phyloP scores from a whole-genome alignment of 2,797 vertebrate genomes.

The Cynopterus sphinx region DNA sequence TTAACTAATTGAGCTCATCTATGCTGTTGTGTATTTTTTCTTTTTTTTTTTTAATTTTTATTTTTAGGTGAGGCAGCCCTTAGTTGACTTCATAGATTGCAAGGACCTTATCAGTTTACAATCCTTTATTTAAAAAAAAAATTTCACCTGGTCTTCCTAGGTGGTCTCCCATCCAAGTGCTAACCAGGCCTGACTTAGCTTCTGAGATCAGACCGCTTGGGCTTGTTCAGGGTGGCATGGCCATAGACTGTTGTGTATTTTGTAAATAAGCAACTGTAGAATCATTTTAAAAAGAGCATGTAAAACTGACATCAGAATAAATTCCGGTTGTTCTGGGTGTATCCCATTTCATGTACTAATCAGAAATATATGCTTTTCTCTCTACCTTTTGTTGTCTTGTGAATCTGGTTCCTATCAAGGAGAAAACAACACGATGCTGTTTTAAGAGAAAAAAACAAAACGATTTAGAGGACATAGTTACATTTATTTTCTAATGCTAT shows the following conservation, averaged over 20 bases:
- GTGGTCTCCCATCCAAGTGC: too few species aligned
- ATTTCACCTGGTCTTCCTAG: too few species aligned
- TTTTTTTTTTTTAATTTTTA: too few species aligned
- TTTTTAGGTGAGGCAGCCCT: not conserved
- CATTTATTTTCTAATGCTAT: not conserved
- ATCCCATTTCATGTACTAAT: not conserved
- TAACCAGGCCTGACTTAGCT: too few species aligned
- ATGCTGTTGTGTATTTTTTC: not conserved
- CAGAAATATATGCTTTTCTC: not conserved
- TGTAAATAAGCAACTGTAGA: not conserved
- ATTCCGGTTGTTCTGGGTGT: not conserved
- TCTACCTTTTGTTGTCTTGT: constrained; percentile 2
- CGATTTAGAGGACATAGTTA: not conserved
- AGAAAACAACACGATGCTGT: not conserved
- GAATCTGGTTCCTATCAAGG: not conserved
- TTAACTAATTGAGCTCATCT: not conserved
- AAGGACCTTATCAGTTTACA: too few species aligned
- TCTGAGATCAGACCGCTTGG: too few species aligned
- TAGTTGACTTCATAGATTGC: too few species aligned
- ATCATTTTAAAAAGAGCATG: constrained; percentile 24
- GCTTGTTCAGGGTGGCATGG: too few species aligned
- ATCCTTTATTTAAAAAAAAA: too few species aligned
- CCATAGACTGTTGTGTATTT: not conserved
- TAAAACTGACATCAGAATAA: not conserved
- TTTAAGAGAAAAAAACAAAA: not conserved